Conservation (phyloP, 2,888 invertebrate species). For the Apodemia duryi region DNA sequence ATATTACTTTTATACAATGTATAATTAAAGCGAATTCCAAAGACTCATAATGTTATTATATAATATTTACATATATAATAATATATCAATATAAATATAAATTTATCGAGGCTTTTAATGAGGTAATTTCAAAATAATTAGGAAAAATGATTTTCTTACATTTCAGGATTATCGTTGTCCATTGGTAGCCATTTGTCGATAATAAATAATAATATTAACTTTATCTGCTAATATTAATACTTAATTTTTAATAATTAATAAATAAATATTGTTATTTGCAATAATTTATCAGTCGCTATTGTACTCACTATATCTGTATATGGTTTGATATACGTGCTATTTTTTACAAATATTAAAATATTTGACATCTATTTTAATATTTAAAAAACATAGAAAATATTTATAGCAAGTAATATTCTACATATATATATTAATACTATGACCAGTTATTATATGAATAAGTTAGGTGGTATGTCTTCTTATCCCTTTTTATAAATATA, state of each 20-base stretch:
- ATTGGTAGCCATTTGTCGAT: conserved; percentile 32
- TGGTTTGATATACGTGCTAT: conserved; percentile 11
- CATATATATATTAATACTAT: conserved; percentile 18
- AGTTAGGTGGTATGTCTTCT: conserved; percentile 22
- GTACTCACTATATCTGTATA: conserved; percentile 18
- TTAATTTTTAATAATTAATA: conserved; percentile 20
- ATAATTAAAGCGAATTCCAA: conserved; percentile 68
- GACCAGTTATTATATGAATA: conserved; percentile 20
- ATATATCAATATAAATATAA: conserved; percentile 40
- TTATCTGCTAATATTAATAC: conserved; percentile 6
- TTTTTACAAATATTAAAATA: conserved; percentile 14
- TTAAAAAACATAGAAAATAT: conserved; percentile 5
- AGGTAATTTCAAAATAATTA: conserved; percentile 45
- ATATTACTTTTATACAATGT: conserved; percentile 21
- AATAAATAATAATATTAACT: conserved; percentile 20
- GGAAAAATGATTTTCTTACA: conserved; percentile 21
- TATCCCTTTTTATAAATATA: conserved; percentile 21
- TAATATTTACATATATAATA: conserved; percentile 34
- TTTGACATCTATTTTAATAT: background rate
- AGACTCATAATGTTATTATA: conserved; percentile 48
- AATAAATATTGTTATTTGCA: conserved; percentile 16
- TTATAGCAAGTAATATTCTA: conserved; percentile 15
- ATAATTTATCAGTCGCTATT: conserved; percentile 20
- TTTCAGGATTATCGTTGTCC: conserved; percentile 32
- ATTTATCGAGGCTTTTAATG: conserved; percentile 39